Evolutionary conservation across 2,888 invertebrate genomes (phyloP).

Genomic region (Gymnoscelis rufifasciata): DNA sequence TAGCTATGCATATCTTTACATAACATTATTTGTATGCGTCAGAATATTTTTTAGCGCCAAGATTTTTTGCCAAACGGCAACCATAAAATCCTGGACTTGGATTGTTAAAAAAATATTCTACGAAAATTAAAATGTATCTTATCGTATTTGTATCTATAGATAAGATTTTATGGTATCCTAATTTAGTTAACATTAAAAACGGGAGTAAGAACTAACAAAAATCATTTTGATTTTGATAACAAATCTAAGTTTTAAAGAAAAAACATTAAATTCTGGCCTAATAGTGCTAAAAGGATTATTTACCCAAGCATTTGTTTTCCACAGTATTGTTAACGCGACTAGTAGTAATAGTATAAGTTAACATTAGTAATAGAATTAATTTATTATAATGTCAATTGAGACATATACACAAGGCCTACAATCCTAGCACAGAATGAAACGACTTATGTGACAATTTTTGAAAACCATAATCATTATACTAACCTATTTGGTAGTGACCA

Average conservation of each 20-base stretch:
- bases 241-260: background rate
- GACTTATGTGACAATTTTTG: no score
- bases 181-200: conserved; percentile 4
- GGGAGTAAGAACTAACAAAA: conserved; percentile 2
- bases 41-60: conserved; percentile 33
- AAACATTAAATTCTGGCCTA: background rate
- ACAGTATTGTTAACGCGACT: conserved; percentile 37
- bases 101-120: conserved; percentile 12
- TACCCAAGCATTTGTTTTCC: conserved; percentile 23
- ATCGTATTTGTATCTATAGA: conserved; percentile 15
- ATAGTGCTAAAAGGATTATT: no score
- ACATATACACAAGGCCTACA: conserved; percentile 42
- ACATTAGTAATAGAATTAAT: conserved; percentile 47
- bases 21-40: conserved; percentile 54
- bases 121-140: conserved; percentile 11
- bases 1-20: conserved; percentile 77
- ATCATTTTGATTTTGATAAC: background rate
- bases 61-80: background rate
- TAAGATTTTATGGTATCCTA: conserved; percentile 3
- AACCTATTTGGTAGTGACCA: no score
- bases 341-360: conserved; percentile 47
- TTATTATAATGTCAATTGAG: conserved; percentile 66
- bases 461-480: no score
- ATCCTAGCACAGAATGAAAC: conserved; percentile 11
- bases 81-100: background rate